phyloP scores from a whole-genome alignment of 2,113 vertebrate genomes.

The Empidonax traillii region DNA sequence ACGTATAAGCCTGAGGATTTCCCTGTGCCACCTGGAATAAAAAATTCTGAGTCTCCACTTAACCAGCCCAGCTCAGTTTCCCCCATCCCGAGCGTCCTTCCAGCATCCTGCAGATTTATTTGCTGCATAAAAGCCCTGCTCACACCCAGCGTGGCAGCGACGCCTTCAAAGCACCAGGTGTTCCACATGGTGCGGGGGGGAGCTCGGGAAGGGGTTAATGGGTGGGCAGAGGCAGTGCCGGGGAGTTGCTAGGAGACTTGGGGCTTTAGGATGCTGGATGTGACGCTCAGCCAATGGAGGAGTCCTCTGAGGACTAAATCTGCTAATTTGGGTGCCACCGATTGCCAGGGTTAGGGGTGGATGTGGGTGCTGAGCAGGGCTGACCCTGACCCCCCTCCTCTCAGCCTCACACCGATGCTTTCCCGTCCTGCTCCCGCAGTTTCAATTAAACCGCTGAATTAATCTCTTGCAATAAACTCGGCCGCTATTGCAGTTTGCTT shows the following conservation, averaged over 20 bases:
- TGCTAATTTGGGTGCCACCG: constrained; percentile 25
- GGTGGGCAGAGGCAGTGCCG: constrained; percentile 24
- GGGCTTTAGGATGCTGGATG: constrained; percentile 49
- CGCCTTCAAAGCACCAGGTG: neutral
- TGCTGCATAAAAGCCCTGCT: neutral
- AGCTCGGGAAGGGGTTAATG: constrained; percentile 22
- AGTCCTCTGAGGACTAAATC: neutral
- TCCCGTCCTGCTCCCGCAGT: neutral
- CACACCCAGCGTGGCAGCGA: neutral
- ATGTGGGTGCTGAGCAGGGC: neutral
- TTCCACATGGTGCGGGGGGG: neutral
- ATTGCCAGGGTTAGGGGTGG: neutral
- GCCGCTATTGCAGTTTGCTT: neutral
- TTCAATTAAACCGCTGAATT: constrained; percentile 46
- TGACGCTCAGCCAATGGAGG: constrained; percentile 22
- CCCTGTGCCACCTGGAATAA: neutral
- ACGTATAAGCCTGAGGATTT: neutral
- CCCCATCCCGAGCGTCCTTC: neutral
- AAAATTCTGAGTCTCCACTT: neutral
- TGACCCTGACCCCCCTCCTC: neutral
- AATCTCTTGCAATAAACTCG: constrained; percentile 9
- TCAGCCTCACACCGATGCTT: neutral
- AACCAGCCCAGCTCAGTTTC: neutral
- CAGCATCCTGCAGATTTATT: neutral
- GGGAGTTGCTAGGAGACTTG: constrained; percentile 63